These are phyloP conservation scores for Hippocampus guttulatus DNA, from an alignment of 2,113 vertebrate genomes.

Conservation along the genomic window DNA sequence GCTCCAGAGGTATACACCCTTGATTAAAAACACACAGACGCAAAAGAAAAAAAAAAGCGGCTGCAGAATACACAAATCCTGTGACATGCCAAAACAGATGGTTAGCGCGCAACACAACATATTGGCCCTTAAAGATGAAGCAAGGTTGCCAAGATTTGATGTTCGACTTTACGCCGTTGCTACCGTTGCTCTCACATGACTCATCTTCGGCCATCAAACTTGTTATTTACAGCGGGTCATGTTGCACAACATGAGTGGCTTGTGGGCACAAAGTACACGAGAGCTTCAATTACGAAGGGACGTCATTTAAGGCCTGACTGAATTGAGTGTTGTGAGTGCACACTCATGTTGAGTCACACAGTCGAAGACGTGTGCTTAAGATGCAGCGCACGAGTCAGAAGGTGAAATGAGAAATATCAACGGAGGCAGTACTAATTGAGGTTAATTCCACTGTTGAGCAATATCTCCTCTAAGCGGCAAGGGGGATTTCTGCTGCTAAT, in stretches of 20 bases:
- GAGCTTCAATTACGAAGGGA: neutral
- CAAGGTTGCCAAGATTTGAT: constrained; percentile 22
- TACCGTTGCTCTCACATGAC: constrained; percentile 21
- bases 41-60: neutral
- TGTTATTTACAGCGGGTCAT: constrained; percentile 6
- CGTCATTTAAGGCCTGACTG: neutral
- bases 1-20: neutral
- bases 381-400: constrained; percentile 33
- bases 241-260: constrained; percentile 12
- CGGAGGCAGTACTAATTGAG: constrained; percentile 75
- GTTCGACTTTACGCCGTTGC: constrained; percentile 13
- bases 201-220: constrained; percentile 13
- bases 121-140: constrained; percentile 33
- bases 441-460: constrained; percentile 70
- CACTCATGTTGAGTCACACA: constrained; percentile 20
- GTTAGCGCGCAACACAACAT: constrained; percentile 22
- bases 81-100: constrained; percentile 22
- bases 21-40: neutral
- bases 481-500: constrained; percentile 41
- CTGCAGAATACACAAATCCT: neutral
- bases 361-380: constrained; percentile 25
- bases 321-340: constrained; percentile 6
- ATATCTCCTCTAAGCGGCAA: constrained; percentile 50
- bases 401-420: constrained; percentile 52
- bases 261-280: neutral